Evolutionary conservation across 2,797 vertebrate genomes (phyloP), one percentile per base, ranked within the genome.

Genomic region (Gadopsis marmoratus): DNA sequence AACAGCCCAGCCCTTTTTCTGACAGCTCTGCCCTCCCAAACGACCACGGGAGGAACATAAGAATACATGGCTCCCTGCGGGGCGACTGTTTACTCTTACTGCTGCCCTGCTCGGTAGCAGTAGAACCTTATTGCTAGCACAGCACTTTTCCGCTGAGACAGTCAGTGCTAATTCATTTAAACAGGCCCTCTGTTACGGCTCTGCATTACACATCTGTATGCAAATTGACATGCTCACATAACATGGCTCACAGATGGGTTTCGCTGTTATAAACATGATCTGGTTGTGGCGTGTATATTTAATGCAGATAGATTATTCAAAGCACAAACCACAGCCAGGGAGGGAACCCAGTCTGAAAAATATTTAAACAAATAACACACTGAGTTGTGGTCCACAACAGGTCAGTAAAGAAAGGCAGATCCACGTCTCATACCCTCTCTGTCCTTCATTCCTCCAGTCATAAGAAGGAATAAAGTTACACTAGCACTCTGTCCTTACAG

Each of bases 131-230:
- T 51, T 74, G 91, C 86, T 79, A 70, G 64, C 60, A 16, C 71
- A 62, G 79, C 82, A 54, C 71, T 73, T 86, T 84, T 82, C 86
- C 71, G 7, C 73, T 17, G 84, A 84, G 85, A 43, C 76, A 51
- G 72, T 74, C 71, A 9, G 50, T 43, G 79, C 61, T 90, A 89
- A 93, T 93, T 92, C 84, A 89, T 89, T 93, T 88, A 89, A 71
- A 39, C 68, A 47, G 69, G 31, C 78, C 26, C 79, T 82, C 85
- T 89, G 81, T 86, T 67, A 39, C 43, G 41, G 39, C 71, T 69
- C 75, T 55, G 79, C 45, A 5, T 82, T 69, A 79, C 79, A 86
- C 82, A 84, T 88, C 65, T 88, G 84, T 72, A 90, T 89, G 86
- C 71, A 86, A 90, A 90, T 72, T 0, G 26, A 65, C 33, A 63